These are phyloP conservation scores for Luperina nickerlii DNA, from an alignment of 2,888 invertebrate genomes.

Conservation along the genomic window DNA sequence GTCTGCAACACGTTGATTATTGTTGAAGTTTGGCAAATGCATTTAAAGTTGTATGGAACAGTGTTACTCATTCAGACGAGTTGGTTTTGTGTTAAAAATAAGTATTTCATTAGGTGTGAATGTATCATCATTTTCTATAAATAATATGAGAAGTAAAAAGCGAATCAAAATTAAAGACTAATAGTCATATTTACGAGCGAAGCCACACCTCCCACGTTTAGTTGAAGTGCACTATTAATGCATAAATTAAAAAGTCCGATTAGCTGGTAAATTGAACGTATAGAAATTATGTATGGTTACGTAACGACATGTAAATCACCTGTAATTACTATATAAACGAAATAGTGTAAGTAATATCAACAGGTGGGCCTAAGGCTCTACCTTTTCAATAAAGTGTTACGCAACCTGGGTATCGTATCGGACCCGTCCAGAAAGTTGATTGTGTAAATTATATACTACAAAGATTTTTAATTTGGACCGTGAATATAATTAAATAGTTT, in stretches of 20 bases:
- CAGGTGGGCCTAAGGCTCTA: constrained; percentile 66
- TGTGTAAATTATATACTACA: constrained; percentile 53
- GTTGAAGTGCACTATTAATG: constrained; percentile 73
- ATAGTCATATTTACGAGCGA: constrained; percentile 67
- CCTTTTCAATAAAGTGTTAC: constrained; percentile 63
- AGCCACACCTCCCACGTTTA: constrained; percentile 69
- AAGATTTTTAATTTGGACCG: constrained; percentile 55
- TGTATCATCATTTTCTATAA: constrained; percentile 37
- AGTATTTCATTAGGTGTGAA: constrained; percentile 28
- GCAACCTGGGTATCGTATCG: constrained; percentile 53
- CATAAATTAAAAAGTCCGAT: constrained; percentile 74
- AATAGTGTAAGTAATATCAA: constrained; percentile 63
- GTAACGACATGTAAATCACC: constrained; percentile 74
- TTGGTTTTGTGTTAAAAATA: constrained; percentile 17
- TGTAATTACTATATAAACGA: constrained; percentile 66
- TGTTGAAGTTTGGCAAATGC: constrained; percentile 24
- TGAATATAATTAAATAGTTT: constrained; percentile 46
- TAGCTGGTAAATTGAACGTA: constrained; percentile 72
- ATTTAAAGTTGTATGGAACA: constrained; percentile 10
- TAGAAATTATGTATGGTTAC: constrained; percentile 74
- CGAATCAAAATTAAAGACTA: constrained; percentile 59
- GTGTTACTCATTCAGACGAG: constrained; percentile 5
- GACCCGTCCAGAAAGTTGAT: constrained; percentile 62
- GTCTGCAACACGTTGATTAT: constrained; percentile 35
- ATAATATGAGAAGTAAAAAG: constrained; percentile 52